Percentiles rank a stretch among this genome's conserved stretches.
phyloP scores from a whole-genome alignment of 2,797 vertebrate genomes.

The Enteromius trimaculatus region DNA sequence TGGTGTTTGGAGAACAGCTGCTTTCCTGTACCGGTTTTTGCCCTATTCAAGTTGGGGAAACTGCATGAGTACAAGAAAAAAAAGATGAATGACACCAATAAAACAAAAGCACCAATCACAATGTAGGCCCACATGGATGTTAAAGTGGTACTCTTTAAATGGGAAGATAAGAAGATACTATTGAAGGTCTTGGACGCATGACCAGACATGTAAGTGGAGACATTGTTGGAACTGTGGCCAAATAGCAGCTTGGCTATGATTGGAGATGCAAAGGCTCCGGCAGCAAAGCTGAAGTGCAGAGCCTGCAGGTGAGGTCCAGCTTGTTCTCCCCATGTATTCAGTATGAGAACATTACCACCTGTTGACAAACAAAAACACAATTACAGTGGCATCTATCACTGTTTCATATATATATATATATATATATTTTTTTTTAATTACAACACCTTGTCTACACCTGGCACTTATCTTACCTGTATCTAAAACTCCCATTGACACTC shows the following conservation, averaged over 20 bases:
- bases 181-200: not conserved
- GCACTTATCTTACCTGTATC: constrained; percentile 83
- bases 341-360: constrained; percentile 90
- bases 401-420: too few species aligned
- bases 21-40: constrained; percentile 64
- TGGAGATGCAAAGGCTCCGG: constrained; percentile 87
- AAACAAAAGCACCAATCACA: constrained; percentile 81
- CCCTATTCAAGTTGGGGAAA: constrained; percentile 61
- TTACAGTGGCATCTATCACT: not conserved
- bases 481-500: constrained; percentile 86
- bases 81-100: constrained; percentile 80
- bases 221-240: constrained; percentile 52
- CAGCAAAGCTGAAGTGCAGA: constrained; percentile 94
- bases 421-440: not conserved
- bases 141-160: constrained; percentile 38
- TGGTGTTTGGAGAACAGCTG: constrained; percentile 80
- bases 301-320: constrained; percentile 92
- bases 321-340: constrained; percentile 85
- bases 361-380: constrained; percentile 44
- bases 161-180: constrained; percentile 3
- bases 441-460: not conserved
- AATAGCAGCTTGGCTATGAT: constrained; percentile 88
- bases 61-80: constrained; percentile 78
- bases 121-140: constrained; percentile 86
- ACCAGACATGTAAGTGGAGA: not conserved